These are phyloP conservation scores for Dioctria linearis DNA, from an alignment of 2,888 invertebrate species.

Conservation along the genomic window DNA sequence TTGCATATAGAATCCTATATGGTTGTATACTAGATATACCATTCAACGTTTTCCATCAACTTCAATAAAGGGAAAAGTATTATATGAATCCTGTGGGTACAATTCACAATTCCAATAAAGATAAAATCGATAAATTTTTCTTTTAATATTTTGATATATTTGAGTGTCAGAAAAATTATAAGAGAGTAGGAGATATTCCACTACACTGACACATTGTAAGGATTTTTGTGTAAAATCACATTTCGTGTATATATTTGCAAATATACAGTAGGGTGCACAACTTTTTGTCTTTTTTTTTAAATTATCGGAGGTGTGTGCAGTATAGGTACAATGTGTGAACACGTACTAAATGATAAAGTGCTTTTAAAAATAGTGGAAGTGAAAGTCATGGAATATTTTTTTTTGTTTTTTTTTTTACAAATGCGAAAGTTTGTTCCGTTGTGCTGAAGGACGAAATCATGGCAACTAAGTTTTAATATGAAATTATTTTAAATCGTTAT, in stretches of 20 bases:
- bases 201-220: constrained; percentile 24
- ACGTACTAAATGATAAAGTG: too few relatives aligned
- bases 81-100: constrained; percentile 36
- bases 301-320: too few relatives aligned
- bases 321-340: too few relatives aligned
- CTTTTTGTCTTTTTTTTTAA: neutral
- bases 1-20: too few relatives aligned
- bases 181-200: constrained; percentile 26
- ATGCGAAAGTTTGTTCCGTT: too few relatives aligned
- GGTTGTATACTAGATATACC: too few relatives aligned
- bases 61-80: constrained; percentile 25
- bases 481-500: too few relatives aligned
- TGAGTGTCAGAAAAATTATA: constrained; percentile 49
- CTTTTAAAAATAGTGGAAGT: too few relatives aligned
- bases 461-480: too few relatives aligned
- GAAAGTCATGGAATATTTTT: too few relatives aligned
- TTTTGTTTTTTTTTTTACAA: too few relatives aligned
- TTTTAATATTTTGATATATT: constrained; percentile 54
- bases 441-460: too few relatives aligned
- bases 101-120: constrained; percentile 56
- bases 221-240: constrained; percentile 40
- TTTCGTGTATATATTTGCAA: constrained; percentile 21
- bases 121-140: constrained; percentile 57
- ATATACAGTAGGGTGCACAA: constrained; percentile 28
- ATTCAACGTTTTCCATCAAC: neutral